Evolutionary conservation across 2,888 invertebrate genomes (phyloP), one percentile per base, ranked within the genome.

Genomic region (Drosophila hamatofila): DNA sequence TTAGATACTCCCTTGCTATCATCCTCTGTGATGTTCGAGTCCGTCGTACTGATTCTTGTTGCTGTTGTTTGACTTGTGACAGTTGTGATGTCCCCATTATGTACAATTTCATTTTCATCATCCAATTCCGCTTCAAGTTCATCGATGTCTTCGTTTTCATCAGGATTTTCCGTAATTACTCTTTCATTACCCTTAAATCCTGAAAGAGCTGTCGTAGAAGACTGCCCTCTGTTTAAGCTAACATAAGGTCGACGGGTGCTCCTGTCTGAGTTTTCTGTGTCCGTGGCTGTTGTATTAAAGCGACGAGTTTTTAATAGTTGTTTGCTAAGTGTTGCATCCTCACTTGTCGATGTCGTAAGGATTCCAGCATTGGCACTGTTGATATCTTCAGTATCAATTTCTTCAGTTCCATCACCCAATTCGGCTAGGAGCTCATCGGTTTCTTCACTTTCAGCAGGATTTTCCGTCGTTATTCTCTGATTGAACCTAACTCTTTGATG

Each of bases 361-460:
- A 11, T 41, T 18, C 41, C 18, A 18, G 18, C 41, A 18, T 18
- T 4, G 18, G 42, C 14, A 2, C 7, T 14, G 12, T 12, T 42
- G 27, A 27, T n/a, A 9, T 23, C 8, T 6, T 39, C 39, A 5
- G 23, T 35, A 3, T 60, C 33, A 3, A 4, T 7, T 11, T 33
- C 21, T 11, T 80, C 70, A 44, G 66, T 69, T 73, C 62, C 44
- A 23, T 80, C 60, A 16, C 23, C 67, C 12, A 77, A 54, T 8
- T 70, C 62, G 2, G 80, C 80, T n/a, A 70, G 54, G 11, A 27
- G 46, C n/a, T 48, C 46, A n/a, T 48, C 63, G 2, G 8, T 9
- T 1, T 60, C 54, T 1, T 68, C 58, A 11, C 7, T 18, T 30
- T 27, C 25, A 3, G 59, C 44, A 16, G 65, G 48, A 5, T 23